Evolutionary conservation across 2,797 vertebrate species (phyloP).

Genomic region (Cyprinodon diabolis): DNA sequence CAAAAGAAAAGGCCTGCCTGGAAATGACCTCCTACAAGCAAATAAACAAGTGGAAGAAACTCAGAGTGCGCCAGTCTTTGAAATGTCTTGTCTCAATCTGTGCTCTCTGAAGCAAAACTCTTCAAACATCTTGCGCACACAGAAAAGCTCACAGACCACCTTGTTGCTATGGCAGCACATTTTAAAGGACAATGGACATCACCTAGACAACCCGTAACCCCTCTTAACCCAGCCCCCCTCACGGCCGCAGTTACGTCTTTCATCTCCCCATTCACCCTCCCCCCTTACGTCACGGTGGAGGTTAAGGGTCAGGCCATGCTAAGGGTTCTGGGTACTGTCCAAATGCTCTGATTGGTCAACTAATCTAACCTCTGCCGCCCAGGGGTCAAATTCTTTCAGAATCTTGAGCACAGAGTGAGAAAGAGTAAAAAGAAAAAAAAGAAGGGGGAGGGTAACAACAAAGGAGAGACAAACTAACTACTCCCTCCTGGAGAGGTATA

Average conservation of each 20-base stretch:
- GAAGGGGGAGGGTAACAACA: conserved; percentile 76
- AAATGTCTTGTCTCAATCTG: conserved; percentile 77
- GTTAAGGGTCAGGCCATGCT: conserved; percentile 81
- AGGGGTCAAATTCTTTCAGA: conserved; percentile 86
- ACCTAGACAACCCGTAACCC: conserved; percentile 85
- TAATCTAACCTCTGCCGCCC: conserved; percentile 80
- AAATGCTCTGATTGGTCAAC: conserved; percentile 84
- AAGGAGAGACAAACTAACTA: conserved; percentile 81
- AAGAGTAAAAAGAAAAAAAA: conserved; percentile 70
- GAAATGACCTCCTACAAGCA: conserved; percentile 60
- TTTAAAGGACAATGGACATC: conserved; percentile 84
- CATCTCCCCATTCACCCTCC: conserved; percentile 84
- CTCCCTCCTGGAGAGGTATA: conserved; percentile 78
- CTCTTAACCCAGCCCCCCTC: conserved; percentile 85
- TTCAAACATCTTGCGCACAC: conserved; percentile 78
- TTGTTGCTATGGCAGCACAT: conserved; percentile 84
- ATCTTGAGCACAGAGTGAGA: conserved; percentile 81
- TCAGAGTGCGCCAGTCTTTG: conserved; percentile 63
- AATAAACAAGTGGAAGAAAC: conserved; percentile 70
- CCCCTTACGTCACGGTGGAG: conserved; percentile 81
- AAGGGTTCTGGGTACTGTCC: conserved; percentile 85
- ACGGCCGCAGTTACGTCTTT: conserved; percentile 81
- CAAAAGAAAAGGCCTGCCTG: conserved; percentile 60
- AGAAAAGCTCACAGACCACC: conserved; percentile 82
- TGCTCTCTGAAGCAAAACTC: conserved; percentile 74